Evolutionary conservation across 2,797 vertebrate species (phyloP).

Genomic region (Halcyon badia): DNA sequence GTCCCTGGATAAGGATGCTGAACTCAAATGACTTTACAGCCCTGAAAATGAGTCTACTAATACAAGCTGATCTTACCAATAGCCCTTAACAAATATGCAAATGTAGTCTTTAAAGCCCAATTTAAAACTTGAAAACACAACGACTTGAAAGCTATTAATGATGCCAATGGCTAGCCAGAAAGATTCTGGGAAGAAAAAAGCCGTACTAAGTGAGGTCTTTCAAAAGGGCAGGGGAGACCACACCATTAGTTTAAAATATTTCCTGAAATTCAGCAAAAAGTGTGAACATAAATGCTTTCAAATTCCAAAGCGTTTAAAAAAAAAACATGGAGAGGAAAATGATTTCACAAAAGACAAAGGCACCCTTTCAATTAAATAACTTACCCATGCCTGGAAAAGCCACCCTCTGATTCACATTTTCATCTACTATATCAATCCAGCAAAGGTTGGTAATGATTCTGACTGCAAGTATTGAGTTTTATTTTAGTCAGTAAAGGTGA

Average conservation of each 20-base stretch:
- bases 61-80: neutral
- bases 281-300: neutral
- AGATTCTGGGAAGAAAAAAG: neutral
- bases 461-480: neutral
- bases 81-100: neutral
- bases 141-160: neutral
- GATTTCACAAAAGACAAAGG: neutral
- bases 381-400: neutral
- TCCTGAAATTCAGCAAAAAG: neutral
- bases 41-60: neutral
- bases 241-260: neutral
- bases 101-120: accelerated
- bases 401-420: neutral
- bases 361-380: neutral
- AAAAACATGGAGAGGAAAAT: neutral
- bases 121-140: neutral
- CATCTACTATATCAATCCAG: neutral
- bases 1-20: neutral
- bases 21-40: neutral
- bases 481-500: neutral
- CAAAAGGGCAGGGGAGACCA: neutral
- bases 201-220: neutral
- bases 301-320: neutral
- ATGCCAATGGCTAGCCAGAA: accelerated
- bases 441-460: neutral